Evolutionary conservation across 1,140 invertebrate genomes (phyloP).

Genomic region (Aradophagus sp.): DNA sequence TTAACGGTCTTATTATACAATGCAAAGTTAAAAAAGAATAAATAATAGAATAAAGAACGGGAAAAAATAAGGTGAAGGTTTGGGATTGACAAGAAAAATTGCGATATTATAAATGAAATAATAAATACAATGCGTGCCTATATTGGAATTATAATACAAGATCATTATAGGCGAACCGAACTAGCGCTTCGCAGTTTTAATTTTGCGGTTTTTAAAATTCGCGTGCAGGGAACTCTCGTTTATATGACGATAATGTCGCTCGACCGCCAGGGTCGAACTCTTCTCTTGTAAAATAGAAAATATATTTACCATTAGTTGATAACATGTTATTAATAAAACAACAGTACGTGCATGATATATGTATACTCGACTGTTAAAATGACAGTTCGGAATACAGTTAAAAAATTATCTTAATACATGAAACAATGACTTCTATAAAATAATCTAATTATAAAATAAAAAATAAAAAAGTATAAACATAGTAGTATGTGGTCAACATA

Average conservation of each 20-base stretch:
- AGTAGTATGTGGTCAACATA: too few species aligned
- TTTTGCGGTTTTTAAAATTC: conserved; percentile 20
- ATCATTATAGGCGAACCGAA: conserved; percentile 46
- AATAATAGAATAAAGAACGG: conserved; percentile 4
- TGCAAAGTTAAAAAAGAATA: background rate
- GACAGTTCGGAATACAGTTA: too few species aligned
- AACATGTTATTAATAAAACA: too few species aligned
- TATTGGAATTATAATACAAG: conserved; percentile 71
- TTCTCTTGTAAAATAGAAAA: too few species aligned
- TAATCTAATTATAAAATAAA: too few species aligned
- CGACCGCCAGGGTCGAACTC: conserved; percentile 25
- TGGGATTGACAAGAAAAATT: conserved; percentile 58
- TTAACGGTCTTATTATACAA: background rate
- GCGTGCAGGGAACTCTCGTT: conserved; percentile 47
- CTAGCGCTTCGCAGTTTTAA: conserved; percentile 38
- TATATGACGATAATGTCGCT: conserved; percentile 39
- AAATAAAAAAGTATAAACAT: too few species aligned
- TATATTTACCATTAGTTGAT: too few species aligned
- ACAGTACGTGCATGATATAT: too few species aligned
- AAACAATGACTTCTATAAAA: too few species aligned
- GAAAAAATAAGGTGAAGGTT: conserved; percentile 20
- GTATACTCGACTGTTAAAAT: too few species aligned
- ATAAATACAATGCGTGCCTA: conserved; percentile 72
- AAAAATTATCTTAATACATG: too few species aligned
- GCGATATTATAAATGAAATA: conserved; percentile 68